Evolutionary conservation across 2,888 invertebrate species (phyloP).

Genomic region (Perdita meconis): DNA sequence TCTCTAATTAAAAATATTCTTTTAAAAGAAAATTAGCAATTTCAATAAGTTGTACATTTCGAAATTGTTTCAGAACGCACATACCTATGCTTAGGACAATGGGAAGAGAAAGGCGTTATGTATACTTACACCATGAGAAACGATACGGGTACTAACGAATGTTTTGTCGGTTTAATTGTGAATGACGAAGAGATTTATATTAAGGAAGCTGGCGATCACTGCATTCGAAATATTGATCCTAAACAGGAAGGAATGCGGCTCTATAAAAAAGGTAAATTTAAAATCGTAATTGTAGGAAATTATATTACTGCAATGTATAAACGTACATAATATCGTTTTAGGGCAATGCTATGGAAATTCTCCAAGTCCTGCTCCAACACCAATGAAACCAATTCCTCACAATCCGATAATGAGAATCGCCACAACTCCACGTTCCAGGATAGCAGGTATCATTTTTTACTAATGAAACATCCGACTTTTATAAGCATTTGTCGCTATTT

Average conservation of each 20-base stretch:
- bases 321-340: constrained; percentile 39
- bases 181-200: constrained; percentile 87
- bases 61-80: constrained; percentile 85
- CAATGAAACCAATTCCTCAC: constrained; percentile 75
- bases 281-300: background rate
- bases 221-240: constrained; percentile 87
- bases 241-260: constrained; percentile 87
- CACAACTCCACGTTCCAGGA: constrained; percentile 73
- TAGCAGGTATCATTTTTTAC: constrained; percentile 65
- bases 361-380: constrained; percentile 82
- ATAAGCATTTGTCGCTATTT: background rate
- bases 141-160: constrained; percentile 87
- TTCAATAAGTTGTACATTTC: background rate
- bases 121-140: constrained; percentile 88
- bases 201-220: constrained; percentile 88
- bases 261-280: constrained; percentile 84
- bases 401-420: constrained; percentile 79
- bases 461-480: background rate
- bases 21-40: background rate
- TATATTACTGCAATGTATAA: no score
- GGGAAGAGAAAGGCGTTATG: constrained; percentile 87
- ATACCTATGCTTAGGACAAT: constrained; percentile 88
- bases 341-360: constrained; percentile 83
- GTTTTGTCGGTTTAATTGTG: constrained; percentile 88
- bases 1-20: background rate